Conservation (phyloP, 1,140 invertebrate genomes). For the Macrobrachium nipponense region DNA sequence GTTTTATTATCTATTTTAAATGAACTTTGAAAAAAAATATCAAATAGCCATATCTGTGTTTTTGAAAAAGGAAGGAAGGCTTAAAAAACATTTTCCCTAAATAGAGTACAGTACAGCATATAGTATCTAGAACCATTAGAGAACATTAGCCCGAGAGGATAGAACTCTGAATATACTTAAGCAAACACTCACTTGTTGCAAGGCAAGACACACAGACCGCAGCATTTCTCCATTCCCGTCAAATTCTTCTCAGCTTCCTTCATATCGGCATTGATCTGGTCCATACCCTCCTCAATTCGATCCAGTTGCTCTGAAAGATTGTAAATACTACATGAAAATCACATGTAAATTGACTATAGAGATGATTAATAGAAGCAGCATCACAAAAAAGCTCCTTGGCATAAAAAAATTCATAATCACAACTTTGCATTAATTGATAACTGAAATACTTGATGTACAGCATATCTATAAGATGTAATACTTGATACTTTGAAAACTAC, state of each 20-base stretch:
- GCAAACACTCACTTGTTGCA: conserved; percentile 87
- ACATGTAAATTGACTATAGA: too few relatives aligned
- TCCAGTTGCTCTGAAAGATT: conserved; percentile 91
- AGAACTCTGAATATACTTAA: not conserved
- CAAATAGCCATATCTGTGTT: too few relatives aligned
- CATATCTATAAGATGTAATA: too few relatives aligned
- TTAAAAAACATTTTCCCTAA: not conserved
- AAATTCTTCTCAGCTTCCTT: conserved; percentile 98
- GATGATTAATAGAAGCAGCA: too few relatives aligned
- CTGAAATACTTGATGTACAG: too few relatives aligned
- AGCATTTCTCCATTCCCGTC: conserved; percentile 99
- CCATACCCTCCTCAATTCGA: conserved; percentile 99
- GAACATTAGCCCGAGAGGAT: not conserved
- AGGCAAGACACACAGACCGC: conserved; percentile 95
- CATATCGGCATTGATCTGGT: conserved; percentile 99
- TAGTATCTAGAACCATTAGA: conserved; percentile 1
- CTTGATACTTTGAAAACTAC: too few relatives aligned
- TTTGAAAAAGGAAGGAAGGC: not conserved
- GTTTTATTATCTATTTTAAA: conserved; percentile 15
- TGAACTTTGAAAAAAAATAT: not conserved
- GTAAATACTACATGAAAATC: too few relatives aligned
- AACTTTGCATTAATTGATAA: too few relatives aligned
- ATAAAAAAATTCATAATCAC: too few relatives aligned
- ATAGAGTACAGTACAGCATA: not conserved
- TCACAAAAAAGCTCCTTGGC: too few relatives aligned